Percentiles rank a stretch among this genome's conserved stretches.
phyloP scores from a whole-genome alignment of 2,797 vertebrate genomes.

The Coccyzus lansbergi region DNA sequence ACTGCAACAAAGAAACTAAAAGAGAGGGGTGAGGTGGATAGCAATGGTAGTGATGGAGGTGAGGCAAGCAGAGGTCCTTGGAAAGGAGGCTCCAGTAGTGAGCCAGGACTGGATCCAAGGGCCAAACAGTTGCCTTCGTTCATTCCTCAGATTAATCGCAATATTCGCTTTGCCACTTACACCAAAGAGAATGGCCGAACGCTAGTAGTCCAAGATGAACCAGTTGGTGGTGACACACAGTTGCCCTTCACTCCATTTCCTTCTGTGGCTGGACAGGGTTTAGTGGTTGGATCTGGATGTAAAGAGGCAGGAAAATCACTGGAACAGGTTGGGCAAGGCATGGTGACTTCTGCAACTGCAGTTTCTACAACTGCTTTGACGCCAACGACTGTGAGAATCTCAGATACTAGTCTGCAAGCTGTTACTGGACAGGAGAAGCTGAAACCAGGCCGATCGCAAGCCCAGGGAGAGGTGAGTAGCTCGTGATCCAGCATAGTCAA shows the following conservation, averaged over 20 bases:
- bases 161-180: constrained; percentile 85
- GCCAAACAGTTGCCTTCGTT: constrained; percentile 79
- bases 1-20: constrained; percentile 93
- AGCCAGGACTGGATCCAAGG: constrained; percentile 76
- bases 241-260: constrained; percentile 89
- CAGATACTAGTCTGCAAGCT: constrained; percentile 83
- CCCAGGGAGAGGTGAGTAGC: constrained; percentile 87
- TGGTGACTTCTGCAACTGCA: constrained; percentile 75
- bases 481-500: not conserved
- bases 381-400: constrained; percentile 83
- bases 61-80: constrained; percentile 83
- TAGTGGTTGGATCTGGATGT: constrained; percentile 72
- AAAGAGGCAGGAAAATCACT: constrained; percentile 77
- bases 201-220: constrained; percentile 87
- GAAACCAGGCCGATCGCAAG: constrained; percentile 78
- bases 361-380: constrained; percentile 85
- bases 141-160: constrained; percentile 87
- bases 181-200: constrained; percentile 95
- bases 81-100: constrained; percentile 78
- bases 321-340: constrained; percentile 82
- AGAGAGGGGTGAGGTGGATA: constrained; percentile 85
- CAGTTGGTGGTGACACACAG: constrained; percentile 77
- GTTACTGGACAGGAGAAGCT: constrained; percentile 83
- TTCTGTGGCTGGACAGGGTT: constrained; percentile 75
- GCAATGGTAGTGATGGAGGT: constrained; percentile 81